Base-by-base conservation (phyloP, 2,888 invertebrate species). In the Torymus texanus region DNA sequence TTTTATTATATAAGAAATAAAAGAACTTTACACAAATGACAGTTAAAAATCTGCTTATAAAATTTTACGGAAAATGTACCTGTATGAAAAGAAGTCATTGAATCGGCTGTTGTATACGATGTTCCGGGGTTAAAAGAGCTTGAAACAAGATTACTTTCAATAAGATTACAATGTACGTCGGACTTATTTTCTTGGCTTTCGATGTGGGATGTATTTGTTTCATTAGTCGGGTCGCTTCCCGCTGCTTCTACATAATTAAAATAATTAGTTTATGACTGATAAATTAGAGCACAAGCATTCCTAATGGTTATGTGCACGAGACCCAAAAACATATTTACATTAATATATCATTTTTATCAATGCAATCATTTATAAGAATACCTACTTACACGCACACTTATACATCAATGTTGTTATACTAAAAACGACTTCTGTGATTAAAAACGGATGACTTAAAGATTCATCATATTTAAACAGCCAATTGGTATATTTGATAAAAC, bases 131-230 rank as follows among this genome's bases (percentile, higher is more conserved):
- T 77, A 65, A 67, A 63, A 68, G 72, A 16, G 50, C 51, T 72
- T 59, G 79, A 67, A 75, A 70, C 63, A 61, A 70, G 63, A 77
- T 70, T 73, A 76, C 18, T 61, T n/a, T 73, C 63, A 68, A 77
- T 55, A 24, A 18, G 74, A 78, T 70, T 73, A 55, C 18, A 13
- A 68, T 56, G 12, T 72, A 21, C 50, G 12, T 24, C 50, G n/a
- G 51, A n/a, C 10, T 72, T 71, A 50, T 62, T 75, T 59, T 62
- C 72, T 14, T 59, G 21, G 41, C 13, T 21, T 50, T 66, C 66
- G 50, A 50, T 56, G 12, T 29, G 24, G 41, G 55, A 56, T 63
- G 55, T 24, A 14, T 66, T 71, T 55, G 41, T 24, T 21, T 66
- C 67, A 41, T 51, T 67, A 41, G 12, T 50, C 21, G 24, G 11